Conservation (phyloP, 2,797 vertebrate genomes). For the Potorous gilbertii region DNA sequence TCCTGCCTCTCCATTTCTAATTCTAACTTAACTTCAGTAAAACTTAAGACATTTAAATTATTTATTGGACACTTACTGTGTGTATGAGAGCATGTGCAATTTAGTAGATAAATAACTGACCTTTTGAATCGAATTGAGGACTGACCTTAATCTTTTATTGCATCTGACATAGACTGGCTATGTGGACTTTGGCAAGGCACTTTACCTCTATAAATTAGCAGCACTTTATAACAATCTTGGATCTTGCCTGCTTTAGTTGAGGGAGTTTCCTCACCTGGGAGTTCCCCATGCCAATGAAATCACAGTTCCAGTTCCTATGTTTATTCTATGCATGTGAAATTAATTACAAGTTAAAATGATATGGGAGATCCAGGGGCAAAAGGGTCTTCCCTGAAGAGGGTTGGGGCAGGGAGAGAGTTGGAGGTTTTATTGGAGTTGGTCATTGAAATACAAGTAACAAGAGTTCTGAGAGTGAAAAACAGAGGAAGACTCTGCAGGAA, state of each 20-base stretch:
- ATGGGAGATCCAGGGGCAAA: not conserved
- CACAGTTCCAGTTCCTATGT: not conserved
- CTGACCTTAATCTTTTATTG: not conserved
- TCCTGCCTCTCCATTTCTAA: not conserved
- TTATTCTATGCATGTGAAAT: not conserved
- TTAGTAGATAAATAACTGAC: not conserved
- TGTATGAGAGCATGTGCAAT: not conserved
- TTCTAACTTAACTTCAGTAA: not conserved
- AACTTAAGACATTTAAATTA: not conserved
- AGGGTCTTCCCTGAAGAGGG: not conserved
- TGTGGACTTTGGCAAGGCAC: not conserved
- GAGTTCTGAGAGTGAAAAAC: not conserved
- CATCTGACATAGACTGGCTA: not conserved
- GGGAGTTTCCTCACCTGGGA: not conserved
- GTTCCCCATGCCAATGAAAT: not conserved
- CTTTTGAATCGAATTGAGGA: not conserved
- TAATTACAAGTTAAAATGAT: not conserved
- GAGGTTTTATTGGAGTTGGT: not conserved
- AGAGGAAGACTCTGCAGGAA: not conserved
- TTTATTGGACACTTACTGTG: not conserved
- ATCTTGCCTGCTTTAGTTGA: not conserved
- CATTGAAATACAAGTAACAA: not conserved
- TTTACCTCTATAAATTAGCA: not conserved
- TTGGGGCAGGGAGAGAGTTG: too few relatives aligned
- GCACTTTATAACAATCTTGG: not conserved